Conservation (phyloP, 1,140 invertebrate genomes). For the Anastrepha ludens region DNA sequence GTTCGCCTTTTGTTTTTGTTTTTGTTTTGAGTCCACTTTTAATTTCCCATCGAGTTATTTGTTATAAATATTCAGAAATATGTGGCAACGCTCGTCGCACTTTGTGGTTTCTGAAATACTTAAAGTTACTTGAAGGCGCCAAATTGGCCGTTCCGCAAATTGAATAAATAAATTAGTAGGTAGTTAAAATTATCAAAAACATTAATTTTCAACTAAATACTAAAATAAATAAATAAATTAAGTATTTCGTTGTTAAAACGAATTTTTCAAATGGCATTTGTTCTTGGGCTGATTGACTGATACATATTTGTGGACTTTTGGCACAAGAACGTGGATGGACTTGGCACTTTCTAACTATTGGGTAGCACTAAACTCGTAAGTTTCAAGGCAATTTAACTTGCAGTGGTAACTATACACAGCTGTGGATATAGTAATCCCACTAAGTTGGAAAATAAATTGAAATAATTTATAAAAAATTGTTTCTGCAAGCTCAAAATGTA, state of each 20-base stretch:
- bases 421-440: too few species aligned
- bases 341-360: too few species aligned
- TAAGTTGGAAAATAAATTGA: too few species aligned
- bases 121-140: background rate
- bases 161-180: slow-evolving; percentile 43
- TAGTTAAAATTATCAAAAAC: background rate
- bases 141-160: background rate
- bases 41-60: slow-evolving; percentile 24
- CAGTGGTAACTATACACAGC: too few species aligned
- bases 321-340: too few species aligned
- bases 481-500: too few species aligned
- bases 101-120: background rate
- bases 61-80: background rate
- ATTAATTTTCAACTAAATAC: background rate
- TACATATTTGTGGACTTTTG: too few species aligned
- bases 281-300: background rate
- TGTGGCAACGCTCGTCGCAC: background rate
- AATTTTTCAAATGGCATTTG: slow-evolving; percentile 44
- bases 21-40: background rate
- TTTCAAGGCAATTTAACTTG: too few species aligned
- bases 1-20: slow-evolving; percentile 1
- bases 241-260: background rate
- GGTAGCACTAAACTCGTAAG: too few species aligned
- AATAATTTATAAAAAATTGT: too few species aligned
- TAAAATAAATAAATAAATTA: slow-evolving; percentile 49